Evolutionary conservation across 2,113 vertebrate species (phyloP).

Genomic region (Rana temporaria): DNA sequence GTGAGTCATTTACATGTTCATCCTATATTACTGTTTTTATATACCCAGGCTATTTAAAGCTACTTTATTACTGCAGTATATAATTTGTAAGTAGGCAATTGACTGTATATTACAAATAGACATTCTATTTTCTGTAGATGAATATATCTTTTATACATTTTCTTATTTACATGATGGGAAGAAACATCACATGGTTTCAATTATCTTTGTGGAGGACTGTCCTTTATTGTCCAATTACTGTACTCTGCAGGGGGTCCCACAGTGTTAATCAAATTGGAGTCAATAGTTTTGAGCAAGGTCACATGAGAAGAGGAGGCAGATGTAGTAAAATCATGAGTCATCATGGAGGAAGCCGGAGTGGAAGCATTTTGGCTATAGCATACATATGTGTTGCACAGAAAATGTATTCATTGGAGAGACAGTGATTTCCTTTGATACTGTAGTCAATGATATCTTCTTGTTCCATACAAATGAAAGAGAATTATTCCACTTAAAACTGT

Average conservation of each 20-base stretch:
- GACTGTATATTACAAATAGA: too few relatives aligned
- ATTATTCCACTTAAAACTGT: not conserved
- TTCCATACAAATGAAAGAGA: not conserved
- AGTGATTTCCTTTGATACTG: not conserved
- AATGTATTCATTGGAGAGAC: not conserved
- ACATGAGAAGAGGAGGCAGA: conserved; percentile 44
- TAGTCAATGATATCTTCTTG: not conserved
- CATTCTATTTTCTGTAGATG: too few relatives aligned
- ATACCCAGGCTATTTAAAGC: too few relatives aligned
- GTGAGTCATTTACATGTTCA: too few relatives aligned
- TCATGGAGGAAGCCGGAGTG: not conserved
- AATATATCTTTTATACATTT: not conserved
- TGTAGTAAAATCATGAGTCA: conserved; percentile 33
- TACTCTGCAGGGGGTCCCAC: conserved; percentile 33
- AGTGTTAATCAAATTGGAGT: conserved; percentile 43
- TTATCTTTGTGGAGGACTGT: conserved; percentile 35
- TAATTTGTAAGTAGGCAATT: too few relatives aligned
- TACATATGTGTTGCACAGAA: conserved; percentile 15
- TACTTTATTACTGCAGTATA: too few relatives aligned
- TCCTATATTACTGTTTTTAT: too few relatives aligned
- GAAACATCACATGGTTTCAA: conserved; percentile 41
- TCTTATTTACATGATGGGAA: conserved; percentile 12
- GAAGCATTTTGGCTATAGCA: conserved; percentile 25
- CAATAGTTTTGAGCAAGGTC: conserved; percentile 35
- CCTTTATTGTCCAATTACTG: conserved; percentile 32